phyloP scores from a whole-genome alignment of 2,888 invertebrate species.

The Hoplodrina ambigua region DNA sequence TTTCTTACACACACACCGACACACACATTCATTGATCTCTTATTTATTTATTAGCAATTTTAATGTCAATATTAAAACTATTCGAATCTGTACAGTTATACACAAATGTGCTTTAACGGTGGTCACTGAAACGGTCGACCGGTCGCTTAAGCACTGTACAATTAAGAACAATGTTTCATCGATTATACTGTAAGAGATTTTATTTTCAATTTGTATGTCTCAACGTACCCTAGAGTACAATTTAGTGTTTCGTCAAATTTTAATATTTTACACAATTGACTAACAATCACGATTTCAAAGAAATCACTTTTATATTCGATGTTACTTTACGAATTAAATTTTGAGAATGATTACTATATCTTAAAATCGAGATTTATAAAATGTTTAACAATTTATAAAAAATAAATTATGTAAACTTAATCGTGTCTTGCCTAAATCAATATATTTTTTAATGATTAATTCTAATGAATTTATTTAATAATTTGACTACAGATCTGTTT shows the following conservation, averaged over 20 bases:
- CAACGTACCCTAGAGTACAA: constrained; percentile 75
- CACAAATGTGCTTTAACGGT: constrained; percentile 39
- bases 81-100: constrained; percentile 56
- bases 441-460: constrained; percentile 69
- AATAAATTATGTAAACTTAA: constrained; percentile 69
- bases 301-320: constrained; percentile 77
- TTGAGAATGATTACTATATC: constrained; percentile 65
- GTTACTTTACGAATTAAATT: constrained; percentile 69
- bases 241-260: constrained; percentile 68
- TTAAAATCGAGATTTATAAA: constrained; percentile 63
- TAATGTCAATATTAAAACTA: constrained; percentile 34
- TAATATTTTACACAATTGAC: constrained; percentile 72
- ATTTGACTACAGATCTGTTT: constrained; percentile 65
- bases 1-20: constrained; percentile 40
- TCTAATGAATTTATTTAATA: constrained; percentile 61
- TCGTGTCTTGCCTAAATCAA: constrained; percentile 84
- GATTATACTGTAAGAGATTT: constrained; percentile 68
- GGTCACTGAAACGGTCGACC: constrained; percentile 56
- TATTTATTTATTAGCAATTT: constrained; percentile 64
- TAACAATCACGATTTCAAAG: constrained; percentile 80
- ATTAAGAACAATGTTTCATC: constrained; percentile 74
- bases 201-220: constrained; percentile 64
- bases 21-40: constrained; percentile 67
- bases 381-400: constrained; percentile 72
- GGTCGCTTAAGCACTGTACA: constrained; percentile 67